phyloP scores from a whole-genome alignment of 2,888 invertebrate species.

The Julus scandinavius region DNA sequence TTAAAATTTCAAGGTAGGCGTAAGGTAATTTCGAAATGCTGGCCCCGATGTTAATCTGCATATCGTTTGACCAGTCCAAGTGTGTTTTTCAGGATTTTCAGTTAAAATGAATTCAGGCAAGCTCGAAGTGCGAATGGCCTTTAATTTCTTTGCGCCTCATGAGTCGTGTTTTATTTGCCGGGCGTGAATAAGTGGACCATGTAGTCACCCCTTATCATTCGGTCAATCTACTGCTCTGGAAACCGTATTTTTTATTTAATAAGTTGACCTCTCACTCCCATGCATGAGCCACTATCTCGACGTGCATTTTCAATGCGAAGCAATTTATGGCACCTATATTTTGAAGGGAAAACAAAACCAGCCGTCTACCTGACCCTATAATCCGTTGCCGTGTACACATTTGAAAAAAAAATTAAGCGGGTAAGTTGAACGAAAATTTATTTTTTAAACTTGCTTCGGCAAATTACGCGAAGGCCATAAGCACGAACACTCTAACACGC shows the following conservation, averaged over 20 bases:
- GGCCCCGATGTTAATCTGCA: background rate
- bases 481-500: background rate
- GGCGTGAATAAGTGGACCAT: slow-evolving; percentile 39
- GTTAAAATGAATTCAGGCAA: background rate
- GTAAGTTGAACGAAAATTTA: background rate
- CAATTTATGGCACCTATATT: background rate
- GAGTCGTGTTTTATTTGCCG: slow-evolving; percentile 11
- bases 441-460: background rate
- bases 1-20: background rate
- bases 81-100: background rate
- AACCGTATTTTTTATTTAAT: slow-evolving; percentile 39
- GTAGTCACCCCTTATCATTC: slow-evolving; percentile 29
- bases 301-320: background rate
- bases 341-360: background rate
- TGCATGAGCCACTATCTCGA: slow-evolving; percentile 8
- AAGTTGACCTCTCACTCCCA: slow-evolving; percentile 22
- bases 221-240: slow-evolving; percentile 22
- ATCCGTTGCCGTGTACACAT: background rate
- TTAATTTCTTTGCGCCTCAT: background rate
- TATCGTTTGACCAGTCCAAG: background rate
- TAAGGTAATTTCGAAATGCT: background rate
- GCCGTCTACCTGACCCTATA: background rate
- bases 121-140: background rate
- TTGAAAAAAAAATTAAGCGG: background rate
- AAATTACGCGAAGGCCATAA: slow-evolving; percentile 22